Conservation (phyloP, 2,797 vertebrate genomes). For the Lacerta agilis region DNA sequence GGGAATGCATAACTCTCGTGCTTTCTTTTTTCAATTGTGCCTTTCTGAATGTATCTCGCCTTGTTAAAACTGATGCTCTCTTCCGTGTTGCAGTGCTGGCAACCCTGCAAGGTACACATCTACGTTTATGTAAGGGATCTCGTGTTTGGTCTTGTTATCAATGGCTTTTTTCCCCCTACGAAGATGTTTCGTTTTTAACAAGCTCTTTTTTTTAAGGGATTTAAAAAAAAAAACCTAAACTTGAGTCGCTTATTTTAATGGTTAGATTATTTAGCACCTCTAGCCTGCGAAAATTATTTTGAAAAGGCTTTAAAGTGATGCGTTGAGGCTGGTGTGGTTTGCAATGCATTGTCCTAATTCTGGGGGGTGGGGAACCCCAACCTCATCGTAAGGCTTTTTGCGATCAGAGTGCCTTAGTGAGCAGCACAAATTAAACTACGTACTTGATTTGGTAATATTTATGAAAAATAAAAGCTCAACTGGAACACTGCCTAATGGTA, state of each 20-base stretch:
- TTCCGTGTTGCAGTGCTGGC: constrained; percentile 60
- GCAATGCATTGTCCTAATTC: background rate
- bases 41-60: constrained; percentile 61
- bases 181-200: background rate
- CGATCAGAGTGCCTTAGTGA: too few species aligned
- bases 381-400: background rate
- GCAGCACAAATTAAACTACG: background rate
- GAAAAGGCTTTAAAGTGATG: background rate
- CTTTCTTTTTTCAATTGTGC: constrained; percentile 67
- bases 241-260: background rate
- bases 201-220: background rate
- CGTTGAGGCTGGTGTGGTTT: background rate
- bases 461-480: constrained; percentile 13
- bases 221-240: background rate
- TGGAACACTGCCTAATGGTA: background rate
- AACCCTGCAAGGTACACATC: constrained; percentile 68
- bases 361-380: background rate
- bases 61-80: constrained; percentile 64
- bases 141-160: constrained; percentile 37
- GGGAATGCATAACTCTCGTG: constrained; percentile 70
- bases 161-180: background rate
- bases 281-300: background rate
- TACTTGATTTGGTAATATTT: background rate
- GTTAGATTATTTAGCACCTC: background rate
- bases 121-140: constrained; percentile 61